Base-by-base conservation (phyloP, 2,113 vertebrate species). In the Hyaena hyaena region DNA sequence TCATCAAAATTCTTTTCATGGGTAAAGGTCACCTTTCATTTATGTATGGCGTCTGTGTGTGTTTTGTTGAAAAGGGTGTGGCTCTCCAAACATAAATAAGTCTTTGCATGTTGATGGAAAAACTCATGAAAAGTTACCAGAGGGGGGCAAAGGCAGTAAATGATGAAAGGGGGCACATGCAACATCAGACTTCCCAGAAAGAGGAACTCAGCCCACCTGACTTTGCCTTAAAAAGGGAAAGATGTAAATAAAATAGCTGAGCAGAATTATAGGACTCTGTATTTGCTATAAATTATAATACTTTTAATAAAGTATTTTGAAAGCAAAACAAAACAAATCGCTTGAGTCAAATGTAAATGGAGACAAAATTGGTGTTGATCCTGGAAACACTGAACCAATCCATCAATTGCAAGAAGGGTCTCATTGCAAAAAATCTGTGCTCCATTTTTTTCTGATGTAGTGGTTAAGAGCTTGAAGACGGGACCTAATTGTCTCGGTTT, bases 21-120 rank as follows among this genome's bases (percentile, higher is more conserved):
- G 96, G 90, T 97, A 98, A 98, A 99, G 98, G 98, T 99, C 98
- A 98, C 95, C 97, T 98, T 98, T 98, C 97, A 98, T 98, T 98
- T 97, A 96, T 87, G 82, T 82, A 83, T 19, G 35, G 89, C 68
- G 23, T 90, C 92, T 97, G 94, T 96, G 90, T 97, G 88, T 97
- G 55, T 88, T 97, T 98, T 97, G 95, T 79, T 98, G 93, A 58
- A 98, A 96, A 97, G 98, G 98, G 96, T 77, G 87, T 97, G 98
- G 92, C 89, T 92, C 95, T 97, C 89, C 94, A 98, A 98, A 97
- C n/a, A 76, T 61, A 91, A 88, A 97, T 93, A 93, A 79, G 87
- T 65, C 61, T 45, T 88, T 77, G 31, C 23, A 21, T n/a, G 39
- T 31, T 69, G 63, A 76, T 79, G 69, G 58, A 92, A 94, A 89